phyloP scores from a whole-genome alignment of 2,113 vertebrate genomes.

The Chloebia gouldiae region DNA sequence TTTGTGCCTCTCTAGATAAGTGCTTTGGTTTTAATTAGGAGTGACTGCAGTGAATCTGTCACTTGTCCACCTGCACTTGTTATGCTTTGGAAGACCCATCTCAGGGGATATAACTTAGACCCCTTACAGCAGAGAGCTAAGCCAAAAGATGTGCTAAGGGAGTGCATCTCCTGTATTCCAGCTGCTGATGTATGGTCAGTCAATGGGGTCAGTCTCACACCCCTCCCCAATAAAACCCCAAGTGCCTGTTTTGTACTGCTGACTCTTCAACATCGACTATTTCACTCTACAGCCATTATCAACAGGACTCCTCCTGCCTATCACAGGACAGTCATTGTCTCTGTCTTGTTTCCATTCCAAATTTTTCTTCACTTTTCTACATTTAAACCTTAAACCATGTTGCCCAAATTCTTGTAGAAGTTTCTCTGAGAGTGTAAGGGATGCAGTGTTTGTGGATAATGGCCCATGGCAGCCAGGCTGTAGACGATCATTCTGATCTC shows the following conservation, averaged over 20 bases:
- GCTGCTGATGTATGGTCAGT: neutral
- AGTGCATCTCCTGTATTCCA: neutral
- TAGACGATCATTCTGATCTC: neutral
- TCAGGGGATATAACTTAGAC: neutral
- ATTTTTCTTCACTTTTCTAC: neutral
- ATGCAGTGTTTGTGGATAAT: neutral
- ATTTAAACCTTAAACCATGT: neutral
- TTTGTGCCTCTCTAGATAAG: neutral
- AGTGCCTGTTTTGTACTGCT: neutral
- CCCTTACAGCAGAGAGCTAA: neutral
- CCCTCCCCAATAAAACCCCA: neutral
- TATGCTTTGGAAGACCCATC: neutral
- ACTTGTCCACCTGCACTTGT: neutral
- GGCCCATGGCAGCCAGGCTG: neutral
- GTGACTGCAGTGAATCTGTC: neutral
- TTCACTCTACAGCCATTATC: neutral
- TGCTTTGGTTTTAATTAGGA: neutral
- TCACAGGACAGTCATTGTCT: neutral
- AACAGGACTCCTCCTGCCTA: neutral
- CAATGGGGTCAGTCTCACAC: neutral
- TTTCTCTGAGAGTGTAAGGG: neutral
- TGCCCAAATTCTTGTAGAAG: neutral
- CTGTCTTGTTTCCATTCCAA: neutral
- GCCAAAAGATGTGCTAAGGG: neutral
- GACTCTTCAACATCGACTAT: neutral